Conservation (phyloP, 2,797 vertebrate species). For the Pyrocephalus nanus region DNA sequence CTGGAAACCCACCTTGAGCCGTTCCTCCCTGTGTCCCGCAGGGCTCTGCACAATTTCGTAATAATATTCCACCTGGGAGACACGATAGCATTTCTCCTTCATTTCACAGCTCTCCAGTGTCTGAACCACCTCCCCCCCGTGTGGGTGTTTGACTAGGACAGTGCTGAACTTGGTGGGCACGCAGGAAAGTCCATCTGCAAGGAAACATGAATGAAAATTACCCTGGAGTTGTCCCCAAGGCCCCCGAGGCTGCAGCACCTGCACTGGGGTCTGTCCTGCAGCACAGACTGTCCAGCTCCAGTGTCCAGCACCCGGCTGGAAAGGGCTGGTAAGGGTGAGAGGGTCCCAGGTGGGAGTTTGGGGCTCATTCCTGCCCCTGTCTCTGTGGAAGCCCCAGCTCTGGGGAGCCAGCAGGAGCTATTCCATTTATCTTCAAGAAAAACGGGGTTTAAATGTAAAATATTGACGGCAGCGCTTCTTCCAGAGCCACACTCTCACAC, state of each 20-base stretch:
- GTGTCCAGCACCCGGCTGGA: accelerated
- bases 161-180: slow-evolving; percentile 79
- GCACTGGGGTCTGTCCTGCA: not conserved
- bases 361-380: not conserved
- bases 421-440: not conserved
- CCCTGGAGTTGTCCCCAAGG: not conserved
- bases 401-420: not conserved
- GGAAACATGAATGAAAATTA: slow-evolving; percentile 37
- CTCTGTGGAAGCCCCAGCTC: not conserved
- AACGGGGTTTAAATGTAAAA: not conserved
- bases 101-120: slow-evolving; percentile 74
- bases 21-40: slow-evolving; percentile 73
- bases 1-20: slow-evolving; percentile 70
- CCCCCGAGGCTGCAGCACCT: not conserved
- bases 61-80: slow-evolving; percentile 78
- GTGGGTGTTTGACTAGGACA: slow-evolving; percentile 76
- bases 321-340: not conserved
- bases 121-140: slow-evolving; percentile 74
- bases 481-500: not conserved
- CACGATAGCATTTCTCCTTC: slow-evolving; percentile 77
- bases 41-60: slow-evolving; percentile 71
- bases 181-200: slow-evolving; percentile 75
- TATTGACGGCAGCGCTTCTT: not conserved
- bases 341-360: not conserved
- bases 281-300: not conserved